Percentiles rank a stretch among this genome's conserved stretches.
These are phyloP conservation scores for Turnix velox DNA, from an alignment of 2,113 vertebrate genomes.

Conservation along the genomic window DNA sequence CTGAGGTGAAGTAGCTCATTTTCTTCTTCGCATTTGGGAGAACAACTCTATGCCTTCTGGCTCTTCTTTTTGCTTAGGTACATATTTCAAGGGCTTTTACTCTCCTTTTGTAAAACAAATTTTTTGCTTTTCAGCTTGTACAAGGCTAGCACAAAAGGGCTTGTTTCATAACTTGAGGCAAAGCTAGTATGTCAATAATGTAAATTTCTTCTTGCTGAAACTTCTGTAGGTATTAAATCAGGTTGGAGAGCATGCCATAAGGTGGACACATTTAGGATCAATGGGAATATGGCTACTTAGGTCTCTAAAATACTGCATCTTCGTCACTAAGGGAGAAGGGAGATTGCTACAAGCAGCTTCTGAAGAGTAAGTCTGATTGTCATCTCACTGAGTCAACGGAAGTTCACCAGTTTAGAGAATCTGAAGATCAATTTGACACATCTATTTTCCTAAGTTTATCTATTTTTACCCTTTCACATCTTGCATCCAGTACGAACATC, in stretches of 20 bases:
- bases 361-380: neutral
- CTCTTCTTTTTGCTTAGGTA: neutral
- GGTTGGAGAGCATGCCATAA: neutral
- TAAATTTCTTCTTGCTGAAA: neutral
- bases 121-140: neutral
- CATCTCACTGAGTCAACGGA: neutral
- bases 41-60: neutral
- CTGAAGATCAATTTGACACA: neutral
- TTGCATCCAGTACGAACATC: neutral
- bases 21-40: neutral
- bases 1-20: neutral
- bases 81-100: neutral
- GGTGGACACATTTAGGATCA: neutral
- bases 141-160: neutral
- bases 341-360: neutral
- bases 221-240: neutral
- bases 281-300: neutral
- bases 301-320: neutral
- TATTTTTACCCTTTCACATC: neutral
- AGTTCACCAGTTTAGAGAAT: neutral
- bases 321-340: neutral
- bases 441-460: neutral
- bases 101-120: neutral
- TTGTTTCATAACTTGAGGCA: neutral
- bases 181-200: neutral